Evolutionary conservation across 2,113 vertebrate genomes (phyloP).

Genomic region (Grantiella picta): DNA sequence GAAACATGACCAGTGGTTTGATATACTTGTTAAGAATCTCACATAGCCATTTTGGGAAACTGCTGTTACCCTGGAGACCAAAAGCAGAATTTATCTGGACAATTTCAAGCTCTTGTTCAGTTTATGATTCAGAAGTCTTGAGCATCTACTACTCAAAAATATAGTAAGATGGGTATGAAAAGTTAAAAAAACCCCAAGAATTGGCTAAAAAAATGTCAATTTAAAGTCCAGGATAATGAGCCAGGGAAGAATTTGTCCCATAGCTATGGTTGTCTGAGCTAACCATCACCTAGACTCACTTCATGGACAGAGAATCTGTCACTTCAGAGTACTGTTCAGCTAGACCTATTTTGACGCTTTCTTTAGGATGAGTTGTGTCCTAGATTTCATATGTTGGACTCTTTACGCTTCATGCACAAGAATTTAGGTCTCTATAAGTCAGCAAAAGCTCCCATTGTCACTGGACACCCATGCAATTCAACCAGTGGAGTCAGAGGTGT

Average conservation of each 20-base stretch:
- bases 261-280: background rate
- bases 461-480: background rate
- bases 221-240: background rate
- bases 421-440: background rate
- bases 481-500: background rate
- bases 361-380: background rate
- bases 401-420: background rate
- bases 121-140: background rate
- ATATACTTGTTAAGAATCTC: slow-evolving; percentile 29
- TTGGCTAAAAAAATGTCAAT: background rate
- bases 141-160: background rate
- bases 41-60: slow-evolving; percentile 8
- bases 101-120: background rate
- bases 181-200: background rate
- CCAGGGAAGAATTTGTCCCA: background rate
- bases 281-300: background rate
- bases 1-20: slow-evolving; percentile 24
- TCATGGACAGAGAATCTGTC: background rate
- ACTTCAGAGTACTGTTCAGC: background rate
- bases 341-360: background rate
- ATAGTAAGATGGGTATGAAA: background rate
- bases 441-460: background rate
- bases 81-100: background rate
- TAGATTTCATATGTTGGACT: background rate
- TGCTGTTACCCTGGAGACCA: slow-evolving; percentile 54